These are phyloP conservation scores for Nipponacmea schrenckii DNA, from an alignment of 2,888 invertebrate genomes.

Conservation along the genomic window DNA sequence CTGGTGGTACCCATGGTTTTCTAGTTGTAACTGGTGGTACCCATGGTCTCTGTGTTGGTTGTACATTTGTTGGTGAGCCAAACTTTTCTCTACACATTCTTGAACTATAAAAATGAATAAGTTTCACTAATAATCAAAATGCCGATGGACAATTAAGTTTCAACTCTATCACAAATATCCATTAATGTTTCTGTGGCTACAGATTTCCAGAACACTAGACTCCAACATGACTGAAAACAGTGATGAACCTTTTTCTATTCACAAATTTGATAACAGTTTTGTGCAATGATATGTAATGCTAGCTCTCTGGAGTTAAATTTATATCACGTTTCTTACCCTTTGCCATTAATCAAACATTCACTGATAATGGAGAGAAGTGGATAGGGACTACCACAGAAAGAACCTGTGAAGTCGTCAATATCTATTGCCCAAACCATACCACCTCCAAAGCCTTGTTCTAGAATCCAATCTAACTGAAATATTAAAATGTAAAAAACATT, in stretches of 20 bases:
- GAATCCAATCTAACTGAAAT: slow-evolving; percentile 46
- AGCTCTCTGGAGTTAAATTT: too few relatives aligned
- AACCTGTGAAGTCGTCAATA: slow-evolving; percentile 47
- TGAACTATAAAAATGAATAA: background rate
- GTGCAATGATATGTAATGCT: too few relatives aligned
- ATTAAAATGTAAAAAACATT: background rate
- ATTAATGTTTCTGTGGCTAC: too few relatives aligned
- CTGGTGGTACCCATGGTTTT: slow-evolving; percentile 7
- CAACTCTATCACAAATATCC: too few relatives aligned
- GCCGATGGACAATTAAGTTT: too few relatives aligned
- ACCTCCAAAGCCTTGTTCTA: slow-evolving; percentile 42
- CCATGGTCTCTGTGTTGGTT: too few relatives aligned
- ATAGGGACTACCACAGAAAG: slow-evolving; percentile 41
- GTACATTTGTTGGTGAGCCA: too few relatives aligned
- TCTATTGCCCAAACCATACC: slow-evolving; percentile 53
- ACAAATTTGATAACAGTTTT: too few relatives aligned
- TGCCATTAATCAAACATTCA: slow-evolving; percentile 10
- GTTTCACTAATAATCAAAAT: too few relatives aligned
- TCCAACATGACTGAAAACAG: too few relatives aligned
- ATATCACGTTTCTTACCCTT: slow-evolving; percentile 5
- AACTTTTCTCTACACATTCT: background rate
- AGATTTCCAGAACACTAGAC: too few relatives aligned
- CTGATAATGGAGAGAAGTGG: slow-evolving; percentile 46
- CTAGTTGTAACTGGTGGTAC: background rate
- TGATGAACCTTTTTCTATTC: too few relatives aligned